Evolutionary conservation across 2,888 invertebrate species (phyloP).

Genomic region (Nomada flava): DNA sequence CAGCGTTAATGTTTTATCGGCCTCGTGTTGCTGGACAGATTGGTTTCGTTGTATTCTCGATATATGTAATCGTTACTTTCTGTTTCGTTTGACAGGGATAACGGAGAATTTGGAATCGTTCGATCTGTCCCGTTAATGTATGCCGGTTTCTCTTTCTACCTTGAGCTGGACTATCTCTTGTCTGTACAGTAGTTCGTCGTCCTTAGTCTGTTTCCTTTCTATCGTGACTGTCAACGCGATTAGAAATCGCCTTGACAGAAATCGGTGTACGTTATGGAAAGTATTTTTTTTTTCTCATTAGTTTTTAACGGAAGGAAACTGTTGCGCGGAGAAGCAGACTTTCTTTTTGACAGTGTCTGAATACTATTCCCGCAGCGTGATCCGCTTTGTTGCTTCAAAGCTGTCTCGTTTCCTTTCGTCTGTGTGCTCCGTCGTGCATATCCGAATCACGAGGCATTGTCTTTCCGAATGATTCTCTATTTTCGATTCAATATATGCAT

Average conservation of each 20-base stretch:
- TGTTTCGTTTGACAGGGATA: background rate
- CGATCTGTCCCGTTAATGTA: background rate
- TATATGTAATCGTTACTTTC: background rate
- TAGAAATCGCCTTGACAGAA: background rate
- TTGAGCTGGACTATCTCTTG: background rate
- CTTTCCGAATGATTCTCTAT: background rate
- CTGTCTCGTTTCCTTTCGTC: background rate
- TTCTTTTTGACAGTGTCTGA: background rate
- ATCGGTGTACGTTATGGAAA: no score
- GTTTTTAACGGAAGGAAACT: background rate
- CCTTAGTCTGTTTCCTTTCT: slow-evolving; percentile 32
- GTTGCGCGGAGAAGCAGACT: background rate
- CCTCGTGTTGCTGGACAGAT: background rate
- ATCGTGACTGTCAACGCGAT: slow-evolving; percentile 9
- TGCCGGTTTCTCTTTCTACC: slow-evolving; percentile 34
- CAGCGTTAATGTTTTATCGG: background rate
- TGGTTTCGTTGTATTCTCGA: background rate
- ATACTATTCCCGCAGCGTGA: background rate
- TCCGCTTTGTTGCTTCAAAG: background rate
- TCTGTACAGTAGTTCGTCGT: background rate
- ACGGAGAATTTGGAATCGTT: background rate
- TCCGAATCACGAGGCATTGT: background rate
- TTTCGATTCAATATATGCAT: slow-evolving; percentile 12
- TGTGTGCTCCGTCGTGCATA: slow-evolving; percentile 8
- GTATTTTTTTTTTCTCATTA: background rate